Evolutionary conservation across 2,797 vertebrate genomes (phyloP).

Genomic region (Alcedo atthis): DNA sequence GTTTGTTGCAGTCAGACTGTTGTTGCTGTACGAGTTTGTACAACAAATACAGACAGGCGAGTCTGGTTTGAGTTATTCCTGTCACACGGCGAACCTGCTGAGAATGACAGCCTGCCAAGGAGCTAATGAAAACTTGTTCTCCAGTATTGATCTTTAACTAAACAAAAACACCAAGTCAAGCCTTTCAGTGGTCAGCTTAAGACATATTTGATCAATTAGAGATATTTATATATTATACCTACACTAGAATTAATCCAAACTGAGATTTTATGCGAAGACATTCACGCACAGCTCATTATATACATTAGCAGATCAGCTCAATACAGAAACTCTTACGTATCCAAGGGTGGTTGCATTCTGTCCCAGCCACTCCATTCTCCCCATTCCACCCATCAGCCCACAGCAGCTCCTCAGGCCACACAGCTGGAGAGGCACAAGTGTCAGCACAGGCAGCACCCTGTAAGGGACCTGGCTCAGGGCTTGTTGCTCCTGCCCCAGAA

Average conservation of each 20-base stretch:
- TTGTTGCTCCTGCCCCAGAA: neutral
- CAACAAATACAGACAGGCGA: slow-evolving; percentile 1
- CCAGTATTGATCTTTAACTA: neutral
- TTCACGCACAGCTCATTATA: neutral
- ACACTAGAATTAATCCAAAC: neutral
- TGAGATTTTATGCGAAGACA: neutral
- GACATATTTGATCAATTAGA: neutral
- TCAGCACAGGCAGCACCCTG: rapidly evolving
- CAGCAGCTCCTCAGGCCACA: rapidly evolving
- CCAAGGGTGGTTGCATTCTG: rapidly evolving
- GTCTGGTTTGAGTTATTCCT: slow-evolving; percentile 41
- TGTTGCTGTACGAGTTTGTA: neutral
- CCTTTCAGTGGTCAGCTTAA: neutral
- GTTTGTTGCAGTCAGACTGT: neutral
- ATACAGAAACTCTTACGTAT: rapidly evolving
- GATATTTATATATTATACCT: neutral
- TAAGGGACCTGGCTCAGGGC: rapidly evolving
- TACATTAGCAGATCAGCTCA: neutral
- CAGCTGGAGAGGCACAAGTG: rapidly evolving
- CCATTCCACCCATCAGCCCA: rapidly evolving
- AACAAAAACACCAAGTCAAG: slow-evolving; percentile 27
- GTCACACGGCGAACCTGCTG: slow-evolving; percentile 25
- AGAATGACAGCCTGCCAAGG: slow-evolving; percentile 2
- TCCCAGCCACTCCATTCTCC: neutral
- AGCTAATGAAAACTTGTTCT: slow-evolving; percentile 25